Base-by-base conservation (phyloP, 2,113 vertebrate species). In the Aegithalos caudatus region DNA sequence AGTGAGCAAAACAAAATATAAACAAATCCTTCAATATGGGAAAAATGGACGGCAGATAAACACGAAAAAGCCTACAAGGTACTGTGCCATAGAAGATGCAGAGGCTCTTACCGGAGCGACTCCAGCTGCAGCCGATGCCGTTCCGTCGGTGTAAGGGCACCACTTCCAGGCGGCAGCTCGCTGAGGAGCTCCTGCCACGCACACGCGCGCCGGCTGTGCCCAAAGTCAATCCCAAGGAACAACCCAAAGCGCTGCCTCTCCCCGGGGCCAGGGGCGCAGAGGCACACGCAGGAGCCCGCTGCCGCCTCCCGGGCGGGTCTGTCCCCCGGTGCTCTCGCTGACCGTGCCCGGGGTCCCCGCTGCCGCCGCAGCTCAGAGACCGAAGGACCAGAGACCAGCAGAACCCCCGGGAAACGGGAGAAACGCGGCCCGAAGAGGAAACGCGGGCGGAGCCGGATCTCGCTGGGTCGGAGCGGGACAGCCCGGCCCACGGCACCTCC, bases 401-500 rank as follows among this genome's bases (percentile, higher is more conserved):
- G n/a, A n/a, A n/a, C 2, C 9, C 35, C 6, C 16, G 13, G 33
- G 27, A 18, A 44, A 11, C 4, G 8, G 33, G 31, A 3, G 6
- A 14, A 5, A 37, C 1, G 6, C 27, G 7, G 25, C 17, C 29
- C 25, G 3, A 42, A 5, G 18, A 2, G 7, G 10, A 73, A 12
- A 14, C 2, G 37, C 8, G 10, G 27, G 17, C 5, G 14, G 10
- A 57, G 50, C 42, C 31, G 22, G 10, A 37, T 19, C 12, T 25
- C 18, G 5, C 19, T 6, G 24, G 5, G 7, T n/a, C 9, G n/a
- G 7, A 22, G 42, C 25, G 21, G 58, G 3, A 7, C 42, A 8
- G 11, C 9, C 7, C 14, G 4, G 15, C 44, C 11, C 72, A 1
- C 3, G 14, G 14, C 10, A 3, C 44, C 25, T 31, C 22, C 16